Evolutionary conservation across 2,113 vertebrate species (phyloP).

Genomic region (Sula dactylatra): DNA sequence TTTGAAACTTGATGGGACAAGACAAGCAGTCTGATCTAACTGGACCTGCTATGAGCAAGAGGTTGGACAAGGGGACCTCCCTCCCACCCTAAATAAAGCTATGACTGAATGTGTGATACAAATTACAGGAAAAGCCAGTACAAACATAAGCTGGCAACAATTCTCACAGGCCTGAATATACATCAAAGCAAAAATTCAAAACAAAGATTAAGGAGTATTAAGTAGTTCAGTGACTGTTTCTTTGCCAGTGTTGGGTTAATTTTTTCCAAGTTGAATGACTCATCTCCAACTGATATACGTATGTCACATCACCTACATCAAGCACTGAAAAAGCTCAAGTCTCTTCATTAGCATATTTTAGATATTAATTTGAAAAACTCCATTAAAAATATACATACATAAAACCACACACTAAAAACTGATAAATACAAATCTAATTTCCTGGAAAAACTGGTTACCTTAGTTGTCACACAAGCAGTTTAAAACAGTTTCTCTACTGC

Average conservation of each 20-base stretch:
- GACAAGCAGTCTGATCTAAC: neutral
- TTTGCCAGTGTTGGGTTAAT: neutral
- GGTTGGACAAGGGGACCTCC: neutral
- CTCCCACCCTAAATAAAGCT: neutral
- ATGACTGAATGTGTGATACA: neutral
- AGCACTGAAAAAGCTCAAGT: neutral
- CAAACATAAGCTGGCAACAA: neutral
- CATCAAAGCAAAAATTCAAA: constrained; percentile 46
- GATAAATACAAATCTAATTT: neutral
- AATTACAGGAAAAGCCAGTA: neutral
- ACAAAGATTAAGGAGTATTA: constrained; percentile 12
- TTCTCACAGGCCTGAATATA: neutral
- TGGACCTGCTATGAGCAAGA: neutral
- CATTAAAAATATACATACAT: neutral
- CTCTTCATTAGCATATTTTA: neutral
- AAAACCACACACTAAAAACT: neutral
- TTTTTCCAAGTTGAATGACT: neutral
- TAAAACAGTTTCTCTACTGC: neutral
- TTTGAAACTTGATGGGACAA: neutral
- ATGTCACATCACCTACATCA: neutral
- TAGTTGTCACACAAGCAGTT: neutral
- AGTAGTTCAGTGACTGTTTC: neutral
- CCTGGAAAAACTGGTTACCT: neutral
- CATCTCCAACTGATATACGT: neutral
- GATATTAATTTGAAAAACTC: neutral